phyloP scores from a whole-genome alignment of 2,797 vertebrate species.

The Pempheris klunzingeri region DNA sequence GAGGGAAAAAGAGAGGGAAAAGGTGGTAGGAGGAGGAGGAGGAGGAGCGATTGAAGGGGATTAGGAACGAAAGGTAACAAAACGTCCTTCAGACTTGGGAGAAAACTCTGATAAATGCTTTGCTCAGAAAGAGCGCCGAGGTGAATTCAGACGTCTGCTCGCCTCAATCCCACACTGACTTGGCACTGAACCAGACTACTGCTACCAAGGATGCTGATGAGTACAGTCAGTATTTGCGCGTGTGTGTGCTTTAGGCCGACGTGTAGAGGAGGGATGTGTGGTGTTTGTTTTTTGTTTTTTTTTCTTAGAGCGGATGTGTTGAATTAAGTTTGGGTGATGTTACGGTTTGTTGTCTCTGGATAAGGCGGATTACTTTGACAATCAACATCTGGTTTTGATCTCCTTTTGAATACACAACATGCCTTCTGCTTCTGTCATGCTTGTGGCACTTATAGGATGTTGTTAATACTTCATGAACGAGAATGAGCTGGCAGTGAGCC shows the following conservation, averaged over 20 bases:
- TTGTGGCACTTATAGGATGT: neutral
- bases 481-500: neutral
- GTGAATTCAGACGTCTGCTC: neutral
- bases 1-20: constrained; percentile 65
- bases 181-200: neutral
- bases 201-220: constrained; percentile 10
- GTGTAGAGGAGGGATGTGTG: no score
- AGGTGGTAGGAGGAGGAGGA: constrained; percentile 31
- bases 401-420: neutral
- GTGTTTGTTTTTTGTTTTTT: neutral
- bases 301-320: neutral
- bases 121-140: neutral
- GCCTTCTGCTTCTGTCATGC: constrained; percentile 31
- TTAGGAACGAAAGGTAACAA: constrained; percentile 45
- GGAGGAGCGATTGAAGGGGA: constrained; percentile 7
- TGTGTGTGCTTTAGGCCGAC: neutral
- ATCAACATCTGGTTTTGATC: constrained; percentile 35
- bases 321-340: neutral
- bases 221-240: neutral
- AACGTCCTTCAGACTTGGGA: neutral
- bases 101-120: neutral
- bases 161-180: constrained; percentile 1
- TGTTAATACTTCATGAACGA: neutral
- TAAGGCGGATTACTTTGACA: neutral
- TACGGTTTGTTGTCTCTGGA: neutral